Evolutionary conservation across 2,113 vertebrate species (phyloP).

Genomic region (Trichechus manatus): DNA sequence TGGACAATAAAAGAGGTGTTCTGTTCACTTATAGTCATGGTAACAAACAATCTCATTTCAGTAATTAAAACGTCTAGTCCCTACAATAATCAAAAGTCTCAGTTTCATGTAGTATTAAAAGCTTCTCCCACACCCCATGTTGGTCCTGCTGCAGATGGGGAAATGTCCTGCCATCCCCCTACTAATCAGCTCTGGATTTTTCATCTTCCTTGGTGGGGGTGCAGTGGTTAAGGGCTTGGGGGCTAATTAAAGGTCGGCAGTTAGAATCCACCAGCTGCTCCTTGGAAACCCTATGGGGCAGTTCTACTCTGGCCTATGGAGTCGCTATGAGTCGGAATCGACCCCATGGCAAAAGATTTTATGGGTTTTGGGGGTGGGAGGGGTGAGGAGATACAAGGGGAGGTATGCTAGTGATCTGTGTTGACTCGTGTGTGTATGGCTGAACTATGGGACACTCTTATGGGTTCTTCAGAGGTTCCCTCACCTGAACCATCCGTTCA

Average conservation of each 20-base stretch:
- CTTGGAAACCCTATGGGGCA: too few relatives aligned
- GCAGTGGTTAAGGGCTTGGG: too few relatives aligned
- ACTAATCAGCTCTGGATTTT: neutral
- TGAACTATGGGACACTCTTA: neutral
- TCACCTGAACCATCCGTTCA: neutral
- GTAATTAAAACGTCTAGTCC: neutral
- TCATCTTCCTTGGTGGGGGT: neutral
- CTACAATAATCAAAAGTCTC: neutral
- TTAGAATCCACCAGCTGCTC: too few relatives aligned
- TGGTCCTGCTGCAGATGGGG: neutral
- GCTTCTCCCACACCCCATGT: neutral
- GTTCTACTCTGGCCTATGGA: too few relatives aligned
- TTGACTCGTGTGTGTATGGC: neutral
- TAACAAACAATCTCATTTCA: neutral
- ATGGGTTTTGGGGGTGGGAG: too few relatives aligned
- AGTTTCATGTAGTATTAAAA: neutral
- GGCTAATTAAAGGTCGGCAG: too few relatives aligned
- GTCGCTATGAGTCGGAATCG: too few relatives aligned
- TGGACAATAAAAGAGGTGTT: neutral
- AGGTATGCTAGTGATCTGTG: too few relatives aligned
- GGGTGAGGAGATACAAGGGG: neutral
- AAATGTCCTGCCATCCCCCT: neutral
- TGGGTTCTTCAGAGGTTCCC: neutral
- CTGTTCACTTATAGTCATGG: neutral
- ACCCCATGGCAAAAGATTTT: too few relatives aligned